These are phyloP conservation scores for Seira ritae DNA, from an alignment of 2,888 invertebrate species.

Conservation along the genomic window DNA sequence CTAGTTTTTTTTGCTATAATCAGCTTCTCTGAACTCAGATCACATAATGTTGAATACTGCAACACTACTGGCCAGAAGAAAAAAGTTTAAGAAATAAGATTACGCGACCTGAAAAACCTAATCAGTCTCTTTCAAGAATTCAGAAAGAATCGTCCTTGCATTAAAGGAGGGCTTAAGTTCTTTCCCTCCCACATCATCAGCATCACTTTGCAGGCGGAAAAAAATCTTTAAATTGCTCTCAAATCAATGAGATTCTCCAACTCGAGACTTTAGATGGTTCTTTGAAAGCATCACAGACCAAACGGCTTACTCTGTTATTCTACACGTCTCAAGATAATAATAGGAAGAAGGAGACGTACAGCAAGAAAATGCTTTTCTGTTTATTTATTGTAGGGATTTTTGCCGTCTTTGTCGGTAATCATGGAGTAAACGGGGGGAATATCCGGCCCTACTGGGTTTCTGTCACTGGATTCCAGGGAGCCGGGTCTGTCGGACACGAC, in stretches of 20 bases:
- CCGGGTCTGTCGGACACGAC: constrained; percentile 66
- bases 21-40: too few relatives aligned
- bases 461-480: constrained; percentile 62
- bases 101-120: too few relatives aligned
- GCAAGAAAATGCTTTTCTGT: constrained; percentile 51
- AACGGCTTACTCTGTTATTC: not conserved
- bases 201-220: too few relatives aligned
- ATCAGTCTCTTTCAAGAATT: too few relatives aligned
- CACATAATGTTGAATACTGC: too few relatives aligned
- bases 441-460: constrained; percentile 63
- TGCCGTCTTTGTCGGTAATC: constrained; percentile 44
- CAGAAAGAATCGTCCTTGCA: too few relatives aligned
- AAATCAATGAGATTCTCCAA: constrained; percentile 35
- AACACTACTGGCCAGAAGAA: too few relatives aligned
- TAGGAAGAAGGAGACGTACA: not conserved
- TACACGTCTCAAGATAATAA: constrained; percentile 12
- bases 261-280: constrained; percentile 39
- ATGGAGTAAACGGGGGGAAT: constrained; percentile 62
- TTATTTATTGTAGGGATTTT: constrained; percentile 60
- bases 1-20: too few relatives aligned
- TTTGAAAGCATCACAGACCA: constrained; percentile 43
- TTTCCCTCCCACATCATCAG: too few relatives aligned
- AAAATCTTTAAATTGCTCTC: constrained; percentile 52
- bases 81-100: too few relatives aligned
- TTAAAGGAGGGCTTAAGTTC: too few relatives aligned